A percentile compares a stretch with the other conserved stretches of the same genome.
phyloP scores from a whole-genome alignment of 1,140 invertebrate genomes.

The Brachionus asplanchnoidis region DNA sequence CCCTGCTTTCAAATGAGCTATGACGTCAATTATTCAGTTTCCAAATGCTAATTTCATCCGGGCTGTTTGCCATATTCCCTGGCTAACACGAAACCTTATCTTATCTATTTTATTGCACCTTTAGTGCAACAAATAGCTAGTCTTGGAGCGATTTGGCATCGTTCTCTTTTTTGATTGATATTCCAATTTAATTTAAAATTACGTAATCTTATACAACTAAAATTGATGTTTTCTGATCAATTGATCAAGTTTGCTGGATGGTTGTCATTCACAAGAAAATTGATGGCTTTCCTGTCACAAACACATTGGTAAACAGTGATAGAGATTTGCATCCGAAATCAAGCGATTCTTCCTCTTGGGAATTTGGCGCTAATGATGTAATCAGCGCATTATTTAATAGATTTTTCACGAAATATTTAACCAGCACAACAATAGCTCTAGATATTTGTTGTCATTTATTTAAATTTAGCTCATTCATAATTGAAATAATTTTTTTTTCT shows the following conservation, averaged over 20 bases:
- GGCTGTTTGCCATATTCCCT: not conserved
- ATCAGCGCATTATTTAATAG: not conserved
- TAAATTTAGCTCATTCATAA: not conserved
- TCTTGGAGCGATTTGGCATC: not conserved
- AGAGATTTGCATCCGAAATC: not conserved
- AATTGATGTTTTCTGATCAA: not conserved
- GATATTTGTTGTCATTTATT: not conserved
- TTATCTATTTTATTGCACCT: not conserved
- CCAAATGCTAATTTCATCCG: not conserved
- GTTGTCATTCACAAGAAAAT: not conserved
- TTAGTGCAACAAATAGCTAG: not conserved
- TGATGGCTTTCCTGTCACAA: not conserved
- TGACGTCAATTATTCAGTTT: constrained; percentile 8
- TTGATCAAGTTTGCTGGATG: not conserved
- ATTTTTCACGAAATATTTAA: not conserved
- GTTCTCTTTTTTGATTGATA: constrained; percentile 6
- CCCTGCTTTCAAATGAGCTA: not conserved
- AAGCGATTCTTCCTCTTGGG: not conserved
- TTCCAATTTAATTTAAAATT: not conserved
- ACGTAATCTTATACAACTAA: not conserved
- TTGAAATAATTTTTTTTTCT: not conserved
- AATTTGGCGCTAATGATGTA: not conserved
- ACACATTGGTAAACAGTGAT: not conserved
- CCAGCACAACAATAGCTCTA: not conserved
- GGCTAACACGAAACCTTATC: not conserved